Base-by-base conservation (phyloP, 1,140 invertebrate species). In the Zaprionus camerounensis region DNA sequence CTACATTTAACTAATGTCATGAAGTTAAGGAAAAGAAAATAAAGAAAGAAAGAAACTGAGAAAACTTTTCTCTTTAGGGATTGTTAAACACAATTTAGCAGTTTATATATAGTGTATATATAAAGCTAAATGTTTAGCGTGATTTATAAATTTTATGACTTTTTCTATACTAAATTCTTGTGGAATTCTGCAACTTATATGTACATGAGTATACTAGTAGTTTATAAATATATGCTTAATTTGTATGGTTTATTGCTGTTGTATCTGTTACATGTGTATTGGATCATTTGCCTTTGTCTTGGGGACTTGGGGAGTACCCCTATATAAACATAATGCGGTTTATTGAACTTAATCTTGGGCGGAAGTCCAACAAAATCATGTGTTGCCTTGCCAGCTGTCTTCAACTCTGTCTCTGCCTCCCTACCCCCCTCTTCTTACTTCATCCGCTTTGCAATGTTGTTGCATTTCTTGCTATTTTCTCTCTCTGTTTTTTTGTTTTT, bases 281-380 rank as follows among this genome's bases (percentile, higher is more conserved):
- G 5, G 44, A 46, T 49, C 46, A 49, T 51, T 51, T 12, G 46
- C 12, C 46, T 46, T 46, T 51, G 20, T 24, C 46, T 22, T 0
- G 17, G 41, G 5, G 26, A 11, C 63, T 59, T 4, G 17, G n/a
- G 5, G 26, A 11, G 58, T 59, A 9, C 12, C 31, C 28, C 79
- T 26, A 64, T 66, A 44, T 46, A 56, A 59, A 64, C 20, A 63
- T 57, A 56, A 69, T 64, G 34, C 55, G 64, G 81, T 82, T 82
- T 82, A 82, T 82, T 82, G 81, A 82, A 82, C 81, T 80, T 76
- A 83, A 82, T 82, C 81, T 82, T 76, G 81, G 9, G 46, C 81
- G 81, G 81, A 82, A 82, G 81, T 76, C 66, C 58, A 69, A 61
- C 55, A 66, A 82, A 80, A 80, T 80, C 76, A 76, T 76, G 76